These are phyloP conservation scores for Lophotis ruficrista DNA, from an alignment of 2,113 vertebrate species.

Conservation along the genomic window DNA sequence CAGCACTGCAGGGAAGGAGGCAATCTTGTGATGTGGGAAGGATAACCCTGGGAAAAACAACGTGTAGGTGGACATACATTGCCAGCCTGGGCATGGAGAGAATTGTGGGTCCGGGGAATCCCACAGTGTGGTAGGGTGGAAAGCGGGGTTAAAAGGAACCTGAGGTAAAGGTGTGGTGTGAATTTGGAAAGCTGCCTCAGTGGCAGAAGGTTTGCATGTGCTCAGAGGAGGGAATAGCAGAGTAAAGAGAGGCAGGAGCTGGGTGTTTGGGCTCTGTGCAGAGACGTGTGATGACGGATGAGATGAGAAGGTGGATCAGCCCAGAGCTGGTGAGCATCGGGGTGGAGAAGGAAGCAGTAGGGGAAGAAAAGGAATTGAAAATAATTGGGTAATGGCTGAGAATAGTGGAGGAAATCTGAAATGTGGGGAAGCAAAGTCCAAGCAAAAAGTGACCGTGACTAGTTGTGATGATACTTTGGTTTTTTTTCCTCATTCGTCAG, in stretches of 20 bases:
- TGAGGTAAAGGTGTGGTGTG: neutral
- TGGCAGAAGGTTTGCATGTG: neutral
- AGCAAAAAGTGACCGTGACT: neutral
- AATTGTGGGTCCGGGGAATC: neutral
- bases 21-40: neutral
- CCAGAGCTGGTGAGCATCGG: neutral
- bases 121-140: neutral
- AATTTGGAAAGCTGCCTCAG: neutral
- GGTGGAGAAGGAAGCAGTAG: neutral
- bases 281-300: neutral
- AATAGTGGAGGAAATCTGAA: neutral
- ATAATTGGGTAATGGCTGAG: neutral
- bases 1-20: neutral
- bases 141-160: neutral
- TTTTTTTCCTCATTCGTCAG: neutral
- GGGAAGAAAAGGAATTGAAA: neutral
- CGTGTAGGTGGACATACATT: neutral
- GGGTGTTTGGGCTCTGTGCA: neutral
- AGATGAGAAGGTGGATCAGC: neutral
- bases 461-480: neutral
- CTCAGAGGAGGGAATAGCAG: neutral
- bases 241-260: neutral
- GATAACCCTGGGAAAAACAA: neutral
- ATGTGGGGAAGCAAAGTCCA: neutral
- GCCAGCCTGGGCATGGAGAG: neutral